Evolutionary conservation across 2,113 vertebrate species (phyloP).

Genomic region (Chloropsis cyanopogon): DNA sequence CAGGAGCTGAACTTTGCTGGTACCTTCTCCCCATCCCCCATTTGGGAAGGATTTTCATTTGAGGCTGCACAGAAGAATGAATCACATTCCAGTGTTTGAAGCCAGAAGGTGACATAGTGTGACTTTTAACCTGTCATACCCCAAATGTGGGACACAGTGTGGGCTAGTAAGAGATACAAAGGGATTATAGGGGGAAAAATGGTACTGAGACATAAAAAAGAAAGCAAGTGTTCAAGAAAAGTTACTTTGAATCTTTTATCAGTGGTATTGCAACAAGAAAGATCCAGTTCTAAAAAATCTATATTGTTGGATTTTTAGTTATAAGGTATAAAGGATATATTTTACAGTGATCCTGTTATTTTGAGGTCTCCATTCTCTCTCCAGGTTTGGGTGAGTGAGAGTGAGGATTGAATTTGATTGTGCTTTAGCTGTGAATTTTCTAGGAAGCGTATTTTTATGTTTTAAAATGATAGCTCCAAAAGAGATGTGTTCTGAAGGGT

Average conservation of each 20-base stretch:
- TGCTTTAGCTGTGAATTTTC: background rate
- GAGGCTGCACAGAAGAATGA: background rate
- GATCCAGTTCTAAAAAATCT: constrained; percentile 19
- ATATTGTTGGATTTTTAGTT: constrained; percentile 29
- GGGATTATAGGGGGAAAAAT: background rate
- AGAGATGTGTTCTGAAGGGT: background rate
- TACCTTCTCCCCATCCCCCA: background rate
- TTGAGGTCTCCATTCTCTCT: constrained; percentile 16
- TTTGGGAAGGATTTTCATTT: background rate
- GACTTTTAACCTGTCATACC: constrained; percentile 33
- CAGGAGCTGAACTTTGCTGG: constrained; percentile 10
- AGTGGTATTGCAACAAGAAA: background rate
- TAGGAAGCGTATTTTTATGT: background rate
- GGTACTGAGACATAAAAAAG: constrained; percentile 2
- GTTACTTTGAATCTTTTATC: constrained; percentile 60
- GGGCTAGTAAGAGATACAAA: constrained; percentile 27
- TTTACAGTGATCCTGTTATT: constrained; percentile 28
- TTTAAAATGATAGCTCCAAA: background rate
- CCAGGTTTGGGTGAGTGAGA: background rate
- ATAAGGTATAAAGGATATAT: background rate
- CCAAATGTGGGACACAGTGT: constrained; percentile 42
- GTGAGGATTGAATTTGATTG: background rate
- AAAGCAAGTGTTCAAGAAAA: constrained; percentile 36
- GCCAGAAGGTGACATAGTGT: background rate
- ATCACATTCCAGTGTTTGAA: background rate